These are phyloP conservation scores for Macquaria ambigua DNA, from an alignment of 2,113 vertebrate species.

Conservation along the genomic window DNA sequence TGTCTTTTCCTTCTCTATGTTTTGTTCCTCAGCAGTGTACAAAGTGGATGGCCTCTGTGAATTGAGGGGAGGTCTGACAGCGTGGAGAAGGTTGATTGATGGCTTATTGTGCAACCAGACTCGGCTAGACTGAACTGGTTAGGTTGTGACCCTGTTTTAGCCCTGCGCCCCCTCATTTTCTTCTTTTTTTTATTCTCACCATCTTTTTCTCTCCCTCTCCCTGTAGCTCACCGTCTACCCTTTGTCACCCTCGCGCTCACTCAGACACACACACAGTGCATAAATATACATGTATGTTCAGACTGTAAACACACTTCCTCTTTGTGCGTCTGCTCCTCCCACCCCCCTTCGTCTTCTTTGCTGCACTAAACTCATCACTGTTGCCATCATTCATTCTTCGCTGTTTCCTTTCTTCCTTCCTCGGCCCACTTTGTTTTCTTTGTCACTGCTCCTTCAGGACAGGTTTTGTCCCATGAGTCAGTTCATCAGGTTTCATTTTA, in stretches of 20 bases:
- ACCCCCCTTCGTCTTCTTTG: conserved; percentile 17
- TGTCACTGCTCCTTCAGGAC: conserved; percentile 75
- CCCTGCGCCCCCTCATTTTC: conserved; percentile 68
- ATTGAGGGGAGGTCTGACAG: conserved; percentile 78
- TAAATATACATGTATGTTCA: conserved; percentile 49
- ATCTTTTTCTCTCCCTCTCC: conserved; percentile 41
- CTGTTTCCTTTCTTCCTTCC: conserved; percentile 79
- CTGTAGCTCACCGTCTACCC: conserved; percentile 33
- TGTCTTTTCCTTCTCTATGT: conserved; percentile 52
- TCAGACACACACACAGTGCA: conserved; percentile 11
- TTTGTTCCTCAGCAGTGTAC: conserved; percentile 75
- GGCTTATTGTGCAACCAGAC: conserved; percentile 85
- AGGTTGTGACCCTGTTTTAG: conserved; percentile 81
- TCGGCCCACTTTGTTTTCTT: conserved; percentile 74
- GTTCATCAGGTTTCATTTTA: conserved; percentile 77
- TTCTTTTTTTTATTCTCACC: conserved; percentile 24
- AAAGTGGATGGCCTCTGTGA: conserved; percentile 75
- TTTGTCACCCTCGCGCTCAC: conserved; percentile 12
- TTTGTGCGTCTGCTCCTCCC: conserved; percentile 17
- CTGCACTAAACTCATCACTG: conserved; percentile 65
- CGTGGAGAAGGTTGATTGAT: conserved; percentile 83
- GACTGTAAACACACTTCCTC: conserved; percentile 53
- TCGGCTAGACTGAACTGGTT: conserved; percentile 83
- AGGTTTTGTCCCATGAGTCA: conserved; percentile 75
- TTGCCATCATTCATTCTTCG: conserved; percentile 67